phyloP scores from a whole-genome alignment of 37 sponge, comb jelly and placozoan species.

The Amphimedon queenslandica region DNA sequence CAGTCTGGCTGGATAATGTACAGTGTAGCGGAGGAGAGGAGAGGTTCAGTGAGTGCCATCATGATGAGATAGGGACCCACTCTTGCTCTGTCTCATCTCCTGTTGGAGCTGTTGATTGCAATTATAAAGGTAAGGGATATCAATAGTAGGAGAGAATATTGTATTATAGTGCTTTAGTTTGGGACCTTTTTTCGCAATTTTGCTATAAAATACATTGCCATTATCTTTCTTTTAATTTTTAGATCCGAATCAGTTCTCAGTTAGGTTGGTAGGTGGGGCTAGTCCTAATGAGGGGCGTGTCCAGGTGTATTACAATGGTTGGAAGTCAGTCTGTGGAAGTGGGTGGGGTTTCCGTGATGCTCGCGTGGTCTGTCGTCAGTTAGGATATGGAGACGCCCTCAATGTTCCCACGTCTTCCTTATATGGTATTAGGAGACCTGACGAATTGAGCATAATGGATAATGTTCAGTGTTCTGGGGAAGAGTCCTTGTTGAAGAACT shows the following conservation, averaged over 20 bases:
- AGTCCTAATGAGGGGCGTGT: slow-evolving; percentile 41
- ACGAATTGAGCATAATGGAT: not conserved
- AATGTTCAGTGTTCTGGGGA: slow-evolving; percentile 7
- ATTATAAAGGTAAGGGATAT: not conserved
- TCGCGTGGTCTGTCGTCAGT: slow-evolving; percentile 1
- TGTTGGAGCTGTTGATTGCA: not conserved
- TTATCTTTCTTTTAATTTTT: not conserved
- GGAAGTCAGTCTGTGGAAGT: slow-evolving; percentile 40
- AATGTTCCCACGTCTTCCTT: not conserved
- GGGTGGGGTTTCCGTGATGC: not conserved
- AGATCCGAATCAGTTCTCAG: slow-evolving; percentile 6
- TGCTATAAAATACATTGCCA: not conserved
- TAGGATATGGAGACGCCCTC: not conserved
- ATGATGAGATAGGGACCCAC: slow-evolving; percentile 26
- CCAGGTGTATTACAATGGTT: slow-evolving; percentile 58
- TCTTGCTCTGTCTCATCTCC: not conserved
- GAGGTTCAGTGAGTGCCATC: slow-evolving; percentile 24
- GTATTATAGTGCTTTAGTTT: too few species aligned
- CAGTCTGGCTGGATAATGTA: slow-evolving; percentile 61
- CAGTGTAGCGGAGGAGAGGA: slow-evolving; percentile 38
- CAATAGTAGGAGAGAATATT: not conserved
- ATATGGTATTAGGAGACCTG: not conserved
- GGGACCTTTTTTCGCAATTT: too few species aligned
- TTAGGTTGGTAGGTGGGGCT: slow-evolving; percentile 39
- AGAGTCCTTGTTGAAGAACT: not conserved